These are phyloP conservation scores for Psettodes erumei DNA, from an alignment of 2,113 vertebrate species.

Conservation along the genomic window DNA sequence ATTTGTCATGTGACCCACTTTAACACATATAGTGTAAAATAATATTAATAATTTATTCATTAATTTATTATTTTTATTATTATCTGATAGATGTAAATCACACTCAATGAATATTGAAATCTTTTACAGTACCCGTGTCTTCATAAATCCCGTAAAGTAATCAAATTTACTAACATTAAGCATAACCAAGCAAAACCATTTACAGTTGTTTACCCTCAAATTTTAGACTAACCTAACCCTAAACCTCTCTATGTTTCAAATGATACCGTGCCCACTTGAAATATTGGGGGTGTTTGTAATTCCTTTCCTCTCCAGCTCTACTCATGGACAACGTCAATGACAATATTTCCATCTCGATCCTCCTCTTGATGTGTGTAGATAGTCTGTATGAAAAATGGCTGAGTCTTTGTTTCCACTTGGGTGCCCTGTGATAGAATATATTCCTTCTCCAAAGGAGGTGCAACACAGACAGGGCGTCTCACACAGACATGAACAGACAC, in stretches of 20 bases:
- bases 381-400: conserved; percentile 53
- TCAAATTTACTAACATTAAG: too few relatives aligned
- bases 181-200: too few relatives aligned
- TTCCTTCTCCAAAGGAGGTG: conserved; percentile 71
- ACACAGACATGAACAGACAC: conserved; percentile 33
- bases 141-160: too few relatives aligned
- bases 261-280: background rate
- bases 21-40: background rate
- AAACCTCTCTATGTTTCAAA: background rate
- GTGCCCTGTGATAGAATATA: conserved; percentile 70
- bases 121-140: too few relatives aligned
- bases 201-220: background rate
- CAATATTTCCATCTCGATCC: conserved; percentile 43
- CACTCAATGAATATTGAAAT: too few relatives aligned
- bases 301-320: background rate
- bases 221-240: background rate
- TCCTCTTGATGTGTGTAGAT: conserved; percentile 9
- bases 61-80: too few relatives aligned
- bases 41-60: too few relatives aligned
- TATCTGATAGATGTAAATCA: too few relatives aligned
- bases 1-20: background rate
- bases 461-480: conserved; percentile 65
- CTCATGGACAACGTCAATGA: conserved; percentile 37
- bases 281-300: background rate
- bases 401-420: conserved; percentile 70